Evolutionary conservation across 2,113 vertebrate genomes (phyloP).

Genomic region (Dasyprocta punctata): DNA sequence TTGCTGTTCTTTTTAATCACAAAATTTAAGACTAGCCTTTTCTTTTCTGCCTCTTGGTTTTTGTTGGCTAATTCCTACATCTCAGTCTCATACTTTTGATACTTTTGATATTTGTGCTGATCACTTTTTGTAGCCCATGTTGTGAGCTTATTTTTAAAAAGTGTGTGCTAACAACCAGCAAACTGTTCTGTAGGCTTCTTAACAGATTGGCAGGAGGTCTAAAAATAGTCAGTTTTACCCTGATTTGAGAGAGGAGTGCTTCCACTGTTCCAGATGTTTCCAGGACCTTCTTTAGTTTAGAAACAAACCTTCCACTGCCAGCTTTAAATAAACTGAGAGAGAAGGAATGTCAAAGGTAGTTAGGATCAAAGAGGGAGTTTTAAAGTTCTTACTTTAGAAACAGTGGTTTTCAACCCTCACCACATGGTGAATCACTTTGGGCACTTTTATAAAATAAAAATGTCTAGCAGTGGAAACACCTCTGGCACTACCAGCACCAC

Average conservation of each 20-base stretch:
- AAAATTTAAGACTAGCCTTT: neutral
- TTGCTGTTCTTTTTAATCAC: neutral
- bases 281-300: conserved; percentile 5
- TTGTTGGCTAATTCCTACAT: neutral
- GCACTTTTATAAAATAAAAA: neutral
- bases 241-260: neutral
- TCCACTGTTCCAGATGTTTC: neutral
- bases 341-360: conserved; percentile 49
- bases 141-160: neutral
- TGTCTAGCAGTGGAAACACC: neutral
- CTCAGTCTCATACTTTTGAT: neutral
- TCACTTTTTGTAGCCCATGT: neutral
- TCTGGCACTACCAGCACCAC: neutral
- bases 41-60: neutral
- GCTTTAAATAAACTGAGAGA: conserved; percentile 43
- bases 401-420: neutral
- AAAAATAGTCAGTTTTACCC: neutral
- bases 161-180: neutral
- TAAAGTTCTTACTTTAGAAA: conserved; percentile 51
- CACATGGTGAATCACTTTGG: neutral
- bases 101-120: neutral
- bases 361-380: conserved; percentile 29
- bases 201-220: conserved; percentile 24
- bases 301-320: conserved; percentile 28
- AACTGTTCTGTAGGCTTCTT: neutral